These are phyloP conservation scores for Oasisia sp. DNA, from an alignment of 2,888 invertebrate genomes.

Conservation along the genomic window DNA sequence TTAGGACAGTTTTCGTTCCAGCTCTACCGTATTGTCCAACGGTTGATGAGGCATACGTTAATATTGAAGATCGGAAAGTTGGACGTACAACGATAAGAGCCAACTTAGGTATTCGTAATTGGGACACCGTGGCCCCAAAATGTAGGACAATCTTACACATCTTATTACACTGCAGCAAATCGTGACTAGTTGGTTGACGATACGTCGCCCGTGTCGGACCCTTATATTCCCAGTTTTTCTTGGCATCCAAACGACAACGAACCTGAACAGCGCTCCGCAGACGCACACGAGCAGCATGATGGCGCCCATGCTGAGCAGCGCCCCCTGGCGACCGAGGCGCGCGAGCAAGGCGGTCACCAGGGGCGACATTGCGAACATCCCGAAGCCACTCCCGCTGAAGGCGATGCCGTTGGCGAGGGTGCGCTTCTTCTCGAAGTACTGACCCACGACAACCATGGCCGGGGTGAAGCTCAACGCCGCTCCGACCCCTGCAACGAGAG, in stretches of 20 bases:
- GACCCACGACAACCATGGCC: constrained; percentile 32
- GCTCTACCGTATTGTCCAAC: no score
- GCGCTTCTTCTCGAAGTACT: background rate
- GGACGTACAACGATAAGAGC: background rate
- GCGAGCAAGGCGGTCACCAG: constrained; percentile 47
- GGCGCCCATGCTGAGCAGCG: constrained; percentile 44
- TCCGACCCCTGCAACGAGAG: background rate
- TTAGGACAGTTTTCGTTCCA: no score
- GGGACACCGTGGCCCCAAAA: no score
- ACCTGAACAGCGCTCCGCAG: background rate
- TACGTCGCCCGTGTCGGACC: no score
- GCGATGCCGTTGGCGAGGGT: constrained; percentile 41
- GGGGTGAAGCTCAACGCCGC: constrained; percentile 46
- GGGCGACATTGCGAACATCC: constrained; percentile 45
- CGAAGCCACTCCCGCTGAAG: constrained; percentile 46
- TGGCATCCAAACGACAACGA: background rate
- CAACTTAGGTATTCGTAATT: no score
- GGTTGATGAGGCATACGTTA: no score
- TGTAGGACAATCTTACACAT: no score
- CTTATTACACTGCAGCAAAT: no score
- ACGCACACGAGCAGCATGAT: constrained; percentile 38
- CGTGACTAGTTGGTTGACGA: no score
- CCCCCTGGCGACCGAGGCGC: constrained; percentile 33
- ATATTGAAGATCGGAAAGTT: background rate
- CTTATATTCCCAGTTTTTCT: no score